phyloP scores from a whole-genome alignment of 2,797 vertebrate species.

The Amphiprion clarkii region DNA sequence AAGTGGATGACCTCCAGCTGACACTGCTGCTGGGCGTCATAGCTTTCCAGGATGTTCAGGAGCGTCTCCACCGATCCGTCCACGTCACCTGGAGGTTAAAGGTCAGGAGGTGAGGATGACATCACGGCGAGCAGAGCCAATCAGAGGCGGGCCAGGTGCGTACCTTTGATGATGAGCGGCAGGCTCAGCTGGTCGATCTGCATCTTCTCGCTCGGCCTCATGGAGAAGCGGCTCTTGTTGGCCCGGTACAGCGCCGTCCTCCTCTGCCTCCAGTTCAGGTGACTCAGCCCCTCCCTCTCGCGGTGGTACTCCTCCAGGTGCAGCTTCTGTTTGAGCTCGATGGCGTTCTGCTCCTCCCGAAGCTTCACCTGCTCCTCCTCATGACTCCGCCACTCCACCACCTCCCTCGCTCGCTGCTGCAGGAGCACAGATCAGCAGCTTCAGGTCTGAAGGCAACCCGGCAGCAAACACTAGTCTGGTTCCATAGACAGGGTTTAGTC shows the following conservation, averaged over 20 bases:
- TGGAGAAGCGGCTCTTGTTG: slow-evolving; percentile 71
- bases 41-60: slow-evolving; percentile 90
- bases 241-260: slow-evolving; percentile 79
- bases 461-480: too few species aligned
- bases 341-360: slow-evolving; percentile 83
- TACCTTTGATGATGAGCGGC: slow-evolving; percentile 93
- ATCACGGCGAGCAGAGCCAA: not conserved
- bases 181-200: slow-evolving; percentile 74
- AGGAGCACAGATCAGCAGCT: too few species aligned
- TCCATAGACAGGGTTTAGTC: too few species aligned
- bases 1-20: slow-evolving; percentile 91
- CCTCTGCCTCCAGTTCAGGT: slow-evolving; percentile 90
- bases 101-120: not conserved
- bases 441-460: too few species aligned
- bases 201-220: slow-evolving; percentile 83
- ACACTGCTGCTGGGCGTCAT: slow-evolving; percentile 91
- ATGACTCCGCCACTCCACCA: slow-evolving; percentile 90
- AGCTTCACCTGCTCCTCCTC: slow-evolving; percentile 85
- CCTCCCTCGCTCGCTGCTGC: slow-evolving; percentile 90
- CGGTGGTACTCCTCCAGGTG: slow-evolving; percentile 87
- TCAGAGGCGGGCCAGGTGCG: not conserved
- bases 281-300: slow-evolving; percentile 78
- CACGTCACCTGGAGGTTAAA: slow-evolving; percentile 88
- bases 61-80: slow-evolving; percentile 94
- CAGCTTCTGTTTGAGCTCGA: slow-evolving; percentile 86